Evolutionary conservation across 2,888 invertebrate genomes (phyloP).

Genomic region (Andrena flavipes): DNA sequence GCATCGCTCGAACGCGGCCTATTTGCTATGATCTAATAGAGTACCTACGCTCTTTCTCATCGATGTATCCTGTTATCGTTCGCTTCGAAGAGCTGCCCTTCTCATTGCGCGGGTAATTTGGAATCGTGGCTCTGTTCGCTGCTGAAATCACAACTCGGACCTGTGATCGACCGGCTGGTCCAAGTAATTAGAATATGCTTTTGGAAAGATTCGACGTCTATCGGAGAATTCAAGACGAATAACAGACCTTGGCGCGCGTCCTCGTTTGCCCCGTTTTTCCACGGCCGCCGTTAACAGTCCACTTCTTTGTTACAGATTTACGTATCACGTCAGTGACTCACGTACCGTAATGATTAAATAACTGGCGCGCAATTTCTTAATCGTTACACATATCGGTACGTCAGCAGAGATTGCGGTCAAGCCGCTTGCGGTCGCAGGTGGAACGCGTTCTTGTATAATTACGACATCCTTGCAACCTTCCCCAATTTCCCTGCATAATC

Average conservation of each 20-base stretch:
- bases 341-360: constrained; percentile 42
- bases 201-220: too few species aligned
- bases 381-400: constrained; percentile 28
- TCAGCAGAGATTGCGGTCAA: constrained; percentile 50
- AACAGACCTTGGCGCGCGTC: neutral
- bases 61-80: too few species aligned
- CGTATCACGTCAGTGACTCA: constrained; percentile 48
- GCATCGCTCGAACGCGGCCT: constrained; percentile 73
- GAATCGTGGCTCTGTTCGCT: too few species aligned
- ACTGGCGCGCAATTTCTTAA: constrained; percentile 49
- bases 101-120: too few species aligned
- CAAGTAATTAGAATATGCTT: too few species aligned
- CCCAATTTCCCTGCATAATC: neutral
- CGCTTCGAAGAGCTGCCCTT: too few species aligned
- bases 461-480: constrained; percentile 33
- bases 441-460: constrained; percentile 45
- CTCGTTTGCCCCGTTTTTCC: constrained; percentile 16
- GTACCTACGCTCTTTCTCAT: too few species aligned
- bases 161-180: too few species aligned
- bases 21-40: constrained; percentile 16
- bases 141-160: too few species aligned
- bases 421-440: constrained; percentile 48
- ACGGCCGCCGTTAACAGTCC: constrained; percentile 2
- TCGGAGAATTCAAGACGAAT: neutral
- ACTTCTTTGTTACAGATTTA: constrained; percentile 61